Evolutionary conservation across 2,797 vertebrate genomes (phyloP), one percentile per base, ranked within the genome.

Genomic region (Eulemur albifrons): DNA sequence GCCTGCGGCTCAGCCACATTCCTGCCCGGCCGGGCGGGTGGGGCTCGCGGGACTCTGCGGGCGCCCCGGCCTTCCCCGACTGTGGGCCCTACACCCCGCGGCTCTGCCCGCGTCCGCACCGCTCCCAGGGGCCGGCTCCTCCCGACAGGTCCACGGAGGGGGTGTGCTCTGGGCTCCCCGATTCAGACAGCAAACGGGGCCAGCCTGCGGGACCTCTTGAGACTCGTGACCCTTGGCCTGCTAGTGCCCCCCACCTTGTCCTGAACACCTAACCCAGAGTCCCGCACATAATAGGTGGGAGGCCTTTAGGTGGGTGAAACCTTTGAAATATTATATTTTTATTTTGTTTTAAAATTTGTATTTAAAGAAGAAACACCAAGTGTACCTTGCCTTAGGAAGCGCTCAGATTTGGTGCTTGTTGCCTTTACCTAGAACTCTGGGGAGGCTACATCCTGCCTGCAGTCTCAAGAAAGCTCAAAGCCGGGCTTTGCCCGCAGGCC

Each of bases 381-480:
- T 75, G 43, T 73, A 13, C 87, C 75, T 92, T 89, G 84, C 72
- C 59, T n/a, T 35, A 23, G 75, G 48, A 88, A 23, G 38, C 4
- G 3, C 21, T 92, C 75, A 73, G 52, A 70, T 65, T 25, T 45
- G 67, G 25, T 50, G 61, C 86, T 89, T 40, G 54, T 30, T 65
- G 52, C 84, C 54, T 93, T 54, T 38, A 83, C 70, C 45, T 69
- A 52, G 72, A 40, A 10, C 61, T 17, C 45, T 8, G n/a, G 65
- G 69, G 69, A 94, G 38, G 45, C 85, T 86, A 87, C 90, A 96
- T 96, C 96, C 94, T 96, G 93, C 52, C 82, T 38, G 3, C 38
- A 43, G 59, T 25, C 30, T 54, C 75, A 25, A 32, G n/a, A 65
- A 67, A 52, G 57, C 88, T 76, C n/a, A 11, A 45, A 76, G 77